A percentile compares a stretch with the other conserved stretches of the same genome.
Evolutionary conservation across 2,113 vertebrate genomes (phyloP).

Genomic region (Elachura formosa): DNA sequence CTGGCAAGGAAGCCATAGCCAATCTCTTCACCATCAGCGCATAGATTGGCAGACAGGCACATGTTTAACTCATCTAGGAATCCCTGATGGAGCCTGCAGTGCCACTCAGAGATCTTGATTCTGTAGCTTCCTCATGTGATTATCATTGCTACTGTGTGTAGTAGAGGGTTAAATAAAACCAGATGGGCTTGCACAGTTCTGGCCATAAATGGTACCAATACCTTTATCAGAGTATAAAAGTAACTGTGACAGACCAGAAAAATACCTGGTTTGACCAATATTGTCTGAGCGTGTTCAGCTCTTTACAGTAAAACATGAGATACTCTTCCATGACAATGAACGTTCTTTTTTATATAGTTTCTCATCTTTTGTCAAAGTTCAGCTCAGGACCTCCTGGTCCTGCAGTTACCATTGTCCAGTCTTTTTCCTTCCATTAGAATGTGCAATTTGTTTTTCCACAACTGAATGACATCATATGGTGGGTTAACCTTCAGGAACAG

Average conservation of each 20-base stretch:
- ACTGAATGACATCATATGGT: neutral
- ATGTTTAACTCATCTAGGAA: neutral
- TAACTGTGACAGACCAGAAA: neutral
- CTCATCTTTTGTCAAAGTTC: neutral
- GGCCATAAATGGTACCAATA: neutral
- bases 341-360: neutral
- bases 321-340: neutral
- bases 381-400: neutral
- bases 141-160: neutral
- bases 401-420: neutral
- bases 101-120: neutral
- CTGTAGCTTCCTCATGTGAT: neutral
- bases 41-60: rapidly evolving
- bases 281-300: neutral
- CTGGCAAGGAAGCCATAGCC: neutral
- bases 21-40: neutral
- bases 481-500: neutral
- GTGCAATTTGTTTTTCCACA: neutral
- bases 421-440: neutral
- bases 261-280: neutral
- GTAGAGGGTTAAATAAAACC: neutral
- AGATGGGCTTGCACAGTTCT: neutral
- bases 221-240: neutral
- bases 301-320: neutral
- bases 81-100: neutral